Conservation (phyloP, 2,888 invertebrate species). For the Eupithecia exiguata region DNA sequence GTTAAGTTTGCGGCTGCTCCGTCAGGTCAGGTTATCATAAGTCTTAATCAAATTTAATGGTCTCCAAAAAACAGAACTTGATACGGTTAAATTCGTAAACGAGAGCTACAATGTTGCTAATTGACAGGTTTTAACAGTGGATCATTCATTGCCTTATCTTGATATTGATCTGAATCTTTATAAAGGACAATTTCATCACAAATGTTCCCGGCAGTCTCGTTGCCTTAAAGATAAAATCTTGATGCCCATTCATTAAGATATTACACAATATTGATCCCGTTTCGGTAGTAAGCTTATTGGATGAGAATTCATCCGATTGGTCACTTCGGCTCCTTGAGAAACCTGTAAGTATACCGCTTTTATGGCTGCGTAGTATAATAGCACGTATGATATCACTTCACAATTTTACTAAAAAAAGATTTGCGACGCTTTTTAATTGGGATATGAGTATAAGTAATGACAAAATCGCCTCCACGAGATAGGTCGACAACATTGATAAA, state of each 20-base stretch:
- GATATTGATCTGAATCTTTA: slow-evolving; percentile 33
- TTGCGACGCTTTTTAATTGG: not conserved
- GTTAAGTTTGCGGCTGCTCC: slow-evolving; percentile 16
- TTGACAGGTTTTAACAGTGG: slow-evolving; percentile 26
- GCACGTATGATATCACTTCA: slow-evolving; percentile 9
- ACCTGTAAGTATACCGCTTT: slow-evolving; percentile 9
- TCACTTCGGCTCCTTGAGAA: slow-evolving; percentile 18
- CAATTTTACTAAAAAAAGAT: not conserved
- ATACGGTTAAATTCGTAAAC: slow-evolving; percentile 9
- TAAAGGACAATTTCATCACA: slow-evolving; percentile 36
- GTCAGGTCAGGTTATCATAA: slow-evolving; percentile 19
- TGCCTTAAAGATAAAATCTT: slow-evolving; percentile 39
- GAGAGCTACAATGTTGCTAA: slow-evolving; percentile 3
- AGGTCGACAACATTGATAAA: slow-evolving; percentile 1
- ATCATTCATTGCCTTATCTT: slow-evolving; percentile 27
- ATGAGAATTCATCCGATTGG: slow-evolving; percentile 19
- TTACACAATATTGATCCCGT: slow-evolving; percentile 33
- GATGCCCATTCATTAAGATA: slow-evolving; percentile 30
- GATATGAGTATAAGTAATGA: not conserved
- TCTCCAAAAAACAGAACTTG: slow-evolving; percentile 2
- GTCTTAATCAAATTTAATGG: slow-evolving; percentile 12
- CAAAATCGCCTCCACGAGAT: not conserved
- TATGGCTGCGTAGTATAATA: slow-evolving; percentile 4
- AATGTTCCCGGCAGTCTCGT: slow-evolving; percentile 38
- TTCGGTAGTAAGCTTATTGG: slow-evolving; percentile 21